Conservation (phyloP, 2,113 vertebrate species). For the Onychorhynchus coronatus region DNA sequence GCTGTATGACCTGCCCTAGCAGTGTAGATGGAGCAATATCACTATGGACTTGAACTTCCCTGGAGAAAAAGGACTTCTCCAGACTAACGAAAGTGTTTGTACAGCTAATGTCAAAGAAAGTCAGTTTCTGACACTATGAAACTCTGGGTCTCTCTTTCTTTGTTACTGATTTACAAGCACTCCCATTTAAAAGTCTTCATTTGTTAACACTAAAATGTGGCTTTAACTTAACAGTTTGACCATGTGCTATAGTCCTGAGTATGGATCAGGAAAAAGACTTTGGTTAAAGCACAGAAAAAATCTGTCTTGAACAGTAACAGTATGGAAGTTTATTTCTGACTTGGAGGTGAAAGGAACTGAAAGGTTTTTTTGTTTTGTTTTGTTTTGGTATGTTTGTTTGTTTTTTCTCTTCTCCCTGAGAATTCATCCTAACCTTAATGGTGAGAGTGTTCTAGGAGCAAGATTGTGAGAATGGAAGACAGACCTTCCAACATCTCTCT, state of each 20-base stretch:
- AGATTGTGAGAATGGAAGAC: not conserved
- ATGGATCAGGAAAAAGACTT: not conserved
- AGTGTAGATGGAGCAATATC: not conserved
- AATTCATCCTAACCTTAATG: not conserved
- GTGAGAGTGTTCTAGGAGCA: not conserved
- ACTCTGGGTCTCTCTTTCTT: not conserved
- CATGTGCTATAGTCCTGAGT: accelerated
- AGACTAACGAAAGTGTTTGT: not conserved
- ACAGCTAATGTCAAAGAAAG: not conserved
- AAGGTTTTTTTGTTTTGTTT: not conserved
- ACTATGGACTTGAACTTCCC: not conserved
- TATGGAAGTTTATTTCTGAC: not conserved
- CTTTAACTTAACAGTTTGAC: not conserved
- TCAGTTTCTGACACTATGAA: not conserved
- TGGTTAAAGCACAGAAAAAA: not conserved
- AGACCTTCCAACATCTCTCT: not conserved
- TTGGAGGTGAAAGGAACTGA: not conserved
- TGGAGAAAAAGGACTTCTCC: not conserved
- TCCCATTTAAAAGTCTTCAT: not conserved
- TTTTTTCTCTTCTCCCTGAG: not conserved
- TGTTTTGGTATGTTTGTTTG: no score
- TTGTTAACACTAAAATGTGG: not conserved
- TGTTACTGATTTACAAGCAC: not conserved
- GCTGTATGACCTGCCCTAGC: not conserved
- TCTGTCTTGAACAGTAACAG: not conserved